A percentile compares a stretch with the other conserved stretches of the same genome.
phyloP scores from a whole-genome alignment of 2,113 vertebrate species.

The Crotalus helleri region DNA sequence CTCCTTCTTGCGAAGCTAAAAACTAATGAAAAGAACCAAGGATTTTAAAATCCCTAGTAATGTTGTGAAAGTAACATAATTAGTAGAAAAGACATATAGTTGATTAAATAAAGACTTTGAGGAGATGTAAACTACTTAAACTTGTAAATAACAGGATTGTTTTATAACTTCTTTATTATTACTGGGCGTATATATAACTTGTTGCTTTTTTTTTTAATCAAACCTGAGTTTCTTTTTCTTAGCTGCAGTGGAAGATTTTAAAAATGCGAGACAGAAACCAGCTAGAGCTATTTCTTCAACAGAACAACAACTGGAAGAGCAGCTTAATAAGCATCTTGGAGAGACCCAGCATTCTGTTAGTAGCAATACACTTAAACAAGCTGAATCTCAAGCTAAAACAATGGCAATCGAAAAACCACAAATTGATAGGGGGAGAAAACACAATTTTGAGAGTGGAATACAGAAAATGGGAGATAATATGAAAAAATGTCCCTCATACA shows the following conservation, averaged over 20 bases:
- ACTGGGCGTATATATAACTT: neutral
- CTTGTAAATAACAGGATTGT: neutral
- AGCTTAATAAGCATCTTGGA: conserved; percentile 21
- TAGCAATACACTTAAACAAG: conserved; percentile 23
- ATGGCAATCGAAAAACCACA: conserved; percentile 27
- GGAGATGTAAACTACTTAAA: neutral
- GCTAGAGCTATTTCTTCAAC: conserved; percentile 39
- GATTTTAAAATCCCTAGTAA: neutral
- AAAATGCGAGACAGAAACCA: conserved; percentile 74
- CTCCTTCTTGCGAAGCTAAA: neutral
- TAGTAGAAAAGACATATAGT: neutral
- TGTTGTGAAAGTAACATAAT: neutral
- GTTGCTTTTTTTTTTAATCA: neutral
- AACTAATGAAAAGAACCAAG: neutral
- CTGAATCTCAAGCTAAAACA: conserved; percentile 33
- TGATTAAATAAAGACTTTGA: too few species aligned
- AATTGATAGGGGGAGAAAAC: conserved; percentile 29
- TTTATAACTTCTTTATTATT: neutral
- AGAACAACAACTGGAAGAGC: conserved; percentile 51
- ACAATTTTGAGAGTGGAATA: conserved; percentile 9
- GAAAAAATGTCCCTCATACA: neutral
- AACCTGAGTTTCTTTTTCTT: neutral
- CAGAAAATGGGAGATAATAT: conserved; percentile 29
- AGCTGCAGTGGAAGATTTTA: conserved; percentile 85
- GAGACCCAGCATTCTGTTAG: conserved; percentile 25